Evolutionary conservation across 2,888 invertebrate genomes (phyloP).

Genomic region (Agrochola lychnidis): DNA sequence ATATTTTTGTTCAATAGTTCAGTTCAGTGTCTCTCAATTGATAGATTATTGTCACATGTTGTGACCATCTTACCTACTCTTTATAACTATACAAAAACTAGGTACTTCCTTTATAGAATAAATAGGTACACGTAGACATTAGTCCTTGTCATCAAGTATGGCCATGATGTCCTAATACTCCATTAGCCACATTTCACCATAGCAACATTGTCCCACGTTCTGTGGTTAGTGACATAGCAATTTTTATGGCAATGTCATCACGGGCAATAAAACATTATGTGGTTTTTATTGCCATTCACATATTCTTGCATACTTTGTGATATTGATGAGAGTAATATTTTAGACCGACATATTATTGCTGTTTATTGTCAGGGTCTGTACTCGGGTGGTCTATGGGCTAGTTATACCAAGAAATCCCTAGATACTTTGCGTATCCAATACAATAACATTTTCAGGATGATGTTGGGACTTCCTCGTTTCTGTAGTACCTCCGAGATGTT

Average conservation of each 20-base stretch:
- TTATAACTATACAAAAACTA: background rate
- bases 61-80: background rate
- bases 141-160: too few species aligned
- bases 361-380: too few species aligned
- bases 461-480: too few species aligned
- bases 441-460: too few species aligned
- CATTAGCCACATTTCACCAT: slow-evolving; percentile 19
- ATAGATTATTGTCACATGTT: too few species aligned
- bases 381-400: too few species aligned
- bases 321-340: background rate
- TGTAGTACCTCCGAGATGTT: too few species aligned
- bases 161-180: slow-evolving; percentile 9
- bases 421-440: too few species aligned
- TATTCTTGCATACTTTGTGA: background rate
- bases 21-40: too few species aligned
- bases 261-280: slow-evolving; percentile 6
- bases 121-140: background rate
- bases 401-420: too few species aligned
- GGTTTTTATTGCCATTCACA: slow-evolving; percentile 14
- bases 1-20: too few species aligned
- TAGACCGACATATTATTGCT: background rate
- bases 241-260: slow-evolving; percentile 10
- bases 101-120: background rate
- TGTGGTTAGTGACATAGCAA: slow-evolving; percentile 21
- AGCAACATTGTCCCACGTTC: slow-evolving; percentile 36